Evolutionary conservation across 2,113 vertebrate species (phyloP).

Genomic region (Narcine bancroftii): DNA sequence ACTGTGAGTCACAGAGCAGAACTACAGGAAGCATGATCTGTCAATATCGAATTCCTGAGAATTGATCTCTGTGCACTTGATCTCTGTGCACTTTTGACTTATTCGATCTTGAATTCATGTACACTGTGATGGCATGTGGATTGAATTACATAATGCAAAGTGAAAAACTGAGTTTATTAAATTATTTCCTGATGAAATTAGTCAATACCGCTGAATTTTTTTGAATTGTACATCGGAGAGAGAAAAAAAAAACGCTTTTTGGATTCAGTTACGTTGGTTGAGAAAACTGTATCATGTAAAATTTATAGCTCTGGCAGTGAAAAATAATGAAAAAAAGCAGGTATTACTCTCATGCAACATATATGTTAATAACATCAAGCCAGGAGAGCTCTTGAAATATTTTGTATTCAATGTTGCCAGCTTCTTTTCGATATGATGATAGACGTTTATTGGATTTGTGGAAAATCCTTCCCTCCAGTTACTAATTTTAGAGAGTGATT

Average conservation of each 20-base stretch:
- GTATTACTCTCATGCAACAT: neutral
- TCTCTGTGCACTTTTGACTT: neutral
- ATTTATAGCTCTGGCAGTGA: neutral
- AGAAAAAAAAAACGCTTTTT: neutral
- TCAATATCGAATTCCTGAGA: neutral
- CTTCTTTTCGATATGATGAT: neutral
- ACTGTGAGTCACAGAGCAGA: neutral
- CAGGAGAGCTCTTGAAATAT: neutral
- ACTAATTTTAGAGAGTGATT: neutral
- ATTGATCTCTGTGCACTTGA: neutral
- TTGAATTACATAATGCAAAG: neutral
- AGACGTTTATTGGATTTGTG: neutral
- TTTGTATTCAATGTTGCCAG: neutral
- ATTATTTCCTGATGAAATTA: neutral
- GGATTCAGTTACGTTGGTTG: neutral
- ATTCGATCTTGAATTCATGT: neutral
- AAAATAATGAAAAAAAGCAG: neutral
- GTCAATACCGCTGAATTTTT: neutral
- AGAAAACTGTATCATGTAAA: neutral
- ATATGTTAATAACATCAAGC: neutral
- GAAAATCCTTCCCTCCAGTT: neutral
- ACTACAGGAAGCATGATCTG: neutral
- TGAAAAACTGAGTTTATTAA: neutral
- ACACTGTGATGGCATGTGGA: neutral
- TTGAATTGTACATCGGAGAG: neutral